These are phyloP conservation scores for Tylochromis polylepis DNA, from an alignment of 2,113 vertebrate species.

Conservation along the genomic window DNA sequence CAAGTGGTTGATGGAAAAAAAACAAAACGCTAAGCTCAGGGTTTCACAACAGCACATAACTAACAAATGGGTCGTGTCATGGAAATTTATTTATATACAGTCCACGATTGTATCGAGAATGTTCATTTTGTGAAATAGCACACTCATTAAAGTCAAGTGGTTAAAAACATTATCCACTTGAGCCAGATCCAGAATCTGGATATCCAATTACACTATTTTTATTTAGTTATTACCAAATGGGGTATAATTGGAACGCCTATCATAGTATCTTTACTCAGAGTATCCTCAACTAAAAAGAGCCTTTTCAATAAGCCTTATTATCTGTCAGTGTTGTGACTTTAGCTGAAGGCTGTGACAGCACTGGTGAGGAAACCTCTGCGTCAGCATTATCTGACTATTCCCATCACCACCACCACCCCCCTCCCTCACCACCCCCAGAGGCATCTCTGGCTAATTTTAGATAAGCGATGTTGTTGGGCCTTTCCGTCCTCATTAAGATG, in stretches of 20 bases:
- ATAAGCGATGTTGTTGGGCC: conserved; percentile 42
- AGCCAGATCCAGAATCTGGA: not conserved
- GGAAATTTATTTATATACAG: not conserved
- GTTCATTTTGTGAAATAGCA: not conserved
- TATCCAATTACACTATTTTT: not conserved
- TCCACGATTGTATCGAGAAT: not conserved
- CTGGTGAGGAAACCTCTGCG: conserved; percentile 21
- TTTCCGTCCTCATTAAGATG: conserved; percentile 51
- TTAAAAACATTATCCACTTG: not conserved
- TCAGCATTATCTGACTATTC: conserved; percentile 26
- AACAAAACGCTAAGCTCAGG: rapidly evolving
- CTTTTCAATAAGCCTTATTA: not conserved
- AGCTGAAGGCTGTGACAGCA: conserved; percentile 9
- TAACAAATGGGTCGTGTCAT: not conserved
- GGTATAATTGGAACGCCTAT: not conserved
- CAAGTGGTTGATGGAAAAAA: not conserved
- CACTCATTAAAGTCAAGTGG: not conserved
- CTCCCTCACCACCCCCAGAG: not conserved
- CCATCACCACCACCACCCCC: not conserved
- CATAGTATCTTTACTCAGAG: not conserved
- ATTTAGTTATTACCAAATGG: not conserved
- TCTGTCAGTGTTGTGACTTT: not conserved
- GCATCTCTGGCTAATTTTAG: conserved; percentile 56
- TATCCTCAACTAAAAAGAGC: not conserved
- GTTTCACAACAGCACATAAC: not conserved